phyloP scores from a whole-genome alignment of 2,797 vertebrate genomes.

The Harpagifer antarcticus region DNA sequence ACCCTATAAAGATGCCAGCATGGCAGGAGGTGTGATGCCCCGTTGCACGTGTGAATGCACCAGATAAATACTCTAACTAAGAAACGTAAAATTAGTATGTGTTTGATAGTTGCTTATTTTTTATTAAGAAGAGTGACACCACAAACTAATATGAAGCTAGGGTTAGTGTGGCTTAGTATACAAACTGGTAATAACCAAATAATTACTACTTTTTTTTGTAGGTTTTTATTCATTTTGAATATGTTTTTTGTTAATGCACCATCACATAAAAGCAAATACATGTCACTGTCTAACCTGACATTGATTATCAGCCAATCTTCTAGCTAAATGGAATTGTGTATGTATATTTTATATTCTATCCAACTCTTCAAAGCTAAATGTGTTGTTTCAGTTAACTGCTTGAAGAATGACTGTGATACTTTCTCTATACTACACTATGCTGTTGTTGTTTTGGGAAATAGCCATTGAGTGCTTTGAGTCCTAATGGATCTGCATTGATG shows the following conservation, averaged over 20 bases:
- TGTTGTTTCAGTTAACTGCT: background rate
- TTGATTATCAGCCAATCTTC: background rate
- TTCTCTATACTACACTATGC: background rate
- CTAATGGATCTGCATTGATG: slow-evolving; percentile 53
- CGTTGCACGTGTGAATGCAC: background rate
- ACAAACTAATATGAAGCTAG: background rate
- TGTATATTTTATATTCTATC: background rate
- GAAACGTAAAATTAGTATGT: background rate
- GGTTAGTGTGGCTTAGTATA: background rate
- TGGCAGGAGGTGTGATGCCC: background rate
- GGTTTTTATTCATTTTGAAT: too few species aligned
- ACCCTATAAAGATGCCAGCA: background rate
- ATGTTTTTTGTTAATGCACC: too few species aligned
- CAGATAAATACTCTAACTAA: background rate
- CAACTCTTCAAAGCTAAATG: background rate
- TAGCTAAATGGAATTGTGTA: background rate
- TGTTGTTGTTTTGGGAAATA: slow-evolving; percentile 23
- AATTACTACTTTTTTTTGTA: too few species aligned
- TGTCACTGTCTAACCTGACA: too few species aligned
- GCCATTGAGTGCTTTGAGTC: slow-evolving; percentile 34
- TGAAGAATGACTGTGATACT: background rate
- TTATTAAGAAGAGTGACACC: background rate
- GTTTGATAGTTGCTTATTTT: background rate
- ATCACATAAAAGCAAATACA: too few species aligned
- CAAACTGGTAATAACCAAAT: background rate